These are phyloP conservation scores for Ophion ellenae DNA, from an alignment of 2,888 invertebrate species.

Conservation along the genomic window DNA sequence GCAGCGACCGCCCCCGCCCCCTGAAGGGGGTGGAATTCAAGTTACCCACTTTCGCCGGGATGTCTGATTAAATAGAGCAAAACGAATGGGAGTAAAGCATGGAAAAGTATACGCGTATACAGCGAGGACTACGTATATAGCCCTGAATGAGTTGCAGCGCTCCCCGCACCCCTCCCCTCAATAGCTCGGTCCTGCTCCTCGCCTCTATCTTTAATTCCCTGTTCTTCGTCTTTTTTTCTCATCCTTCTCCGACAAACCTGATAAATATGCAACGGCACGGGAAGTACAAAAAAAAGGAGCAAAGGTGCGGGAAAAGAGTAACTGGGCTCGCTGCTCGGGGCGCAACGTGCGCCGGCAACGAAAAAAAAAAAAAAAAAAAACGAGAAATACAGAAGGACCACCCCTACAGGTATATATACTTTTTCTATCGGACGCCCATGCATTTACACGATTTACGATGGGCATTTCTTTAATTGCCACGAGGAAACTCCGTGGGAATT, in stretches of 20 bases:
- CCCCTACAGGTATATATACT: constrained; percentile 32
- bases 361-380: constrained; percentile 41
- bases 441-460: constrained; percentile 70
- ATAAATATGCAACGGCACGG: constrained; percentile 80
- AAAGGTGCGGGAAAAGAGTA: constrained; percentile 58
- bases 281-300: constrained; percentile 71
- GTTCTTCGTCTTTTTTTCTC: constrained; percentile 34
- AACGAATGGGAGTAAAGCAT: constrained; percentile 12
- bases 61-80: constrained; percentile 38
- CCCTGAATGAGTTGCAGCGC: constrained; percentile 51
- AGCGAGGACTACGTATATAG: constrained; percentile 58
- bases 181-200: constrained; percentile 51
- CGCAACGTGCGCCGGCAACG: constrained; percentile 20
- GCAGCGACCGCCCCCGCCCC: constrained; percentile 67
- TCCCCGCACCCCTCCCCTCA: constrained; percentile 15
- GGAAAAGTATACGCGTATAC: constrained; percentile 10
- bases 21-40: constrained; percentile 62
- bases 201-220: constrained; percentile 36
- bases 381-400: constrained; percentile 33
- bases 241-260: constrained; percentile 69
- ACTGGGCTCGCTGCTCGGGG: constrained; percentile 17
- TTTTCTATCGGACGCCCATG: constrained; percentile 63
- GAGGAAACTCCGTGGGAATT: constrained; percentile 66
- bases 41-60: constrained; percentile 62
- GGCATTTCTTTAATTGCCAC: constrained; percentile 75